A percentile compares a stretch with the other conserved stretches of the same genome.
Conservation (phyloP, 2,888 invertebrate species). For the Campopleginae sp. region DNA sequence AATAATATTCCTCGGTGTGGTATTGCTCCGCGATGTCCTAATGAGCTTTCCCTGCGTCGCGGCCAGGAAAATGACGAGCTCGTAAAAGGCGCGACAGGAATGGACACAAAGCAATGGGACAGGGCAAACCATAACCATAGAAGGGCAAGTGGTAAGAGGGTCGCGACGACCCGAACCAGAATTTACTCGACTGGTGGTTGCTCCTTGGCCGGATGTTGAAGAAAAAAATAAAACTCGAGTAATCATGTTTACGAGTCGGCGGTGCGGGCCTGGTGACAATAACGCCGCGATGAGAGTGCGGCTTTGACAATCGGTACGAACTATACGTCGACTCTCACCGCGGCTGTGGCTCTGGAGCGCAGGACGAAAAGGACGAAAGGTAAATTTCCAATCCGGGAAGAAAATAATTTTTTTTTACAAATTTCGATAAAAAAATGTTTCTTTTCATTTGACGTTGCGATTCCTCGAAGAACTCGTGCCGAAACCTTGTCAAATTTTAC, state of each 20-base stretch:
- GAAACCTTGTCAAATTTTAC: background rate
- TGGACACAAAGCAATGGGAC: slow-evolving; percentile 25
- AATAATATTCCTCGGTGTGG: slow-evolving; percentile 57
- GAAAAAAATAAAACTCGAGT: slow-evolving; percentile 66
- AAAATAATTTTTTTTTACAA: background rate
- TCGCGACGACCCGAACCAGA: slow-evolving; percentile 1
- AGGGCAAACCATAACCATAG: background rate
- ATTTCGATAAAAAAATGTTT: background rate
- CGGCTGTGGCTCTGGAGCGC: background rate
- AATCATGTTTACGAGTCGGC: slow-evolving; percentile 79
- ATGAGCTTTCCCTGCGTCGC: slow-evolving; percentile 75
- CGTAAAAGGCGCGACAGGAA: slow-evolving; percentile 77
- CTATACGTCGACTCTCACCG: slow-evolving; percentile 17
- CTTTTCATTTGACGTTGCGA: background rate
- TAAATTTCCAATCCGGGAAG: slow-evolving; percentile 22
- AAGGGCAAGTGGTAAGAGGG: background rate
- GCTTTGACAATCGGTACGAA: slow-evolving; percentile 67
- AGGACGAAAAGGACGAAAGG: background rate
- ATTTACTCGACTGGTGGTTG: slow-evolving; percentile 19
- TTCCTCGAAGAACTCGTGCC: background rate
- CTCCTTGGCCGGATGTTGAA: slow-evolving; percentile 58
- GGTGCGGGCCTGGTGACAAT: slow-evolving; percentile 74
- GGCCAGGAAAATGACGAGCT: slow-evolving; percentile 73
- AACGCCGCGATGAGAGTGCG: slow-evolving; percentile 72
- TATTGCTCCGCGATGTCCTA: slow-evolving; percentile 72